A percentile compares a stretch with the other conserved stretches of the same genome.
Evolutionary conservation across 2,113 vertebrate genomes (phyloP).

Genomic region (Syngnathoides biaculeatus): DNA sequence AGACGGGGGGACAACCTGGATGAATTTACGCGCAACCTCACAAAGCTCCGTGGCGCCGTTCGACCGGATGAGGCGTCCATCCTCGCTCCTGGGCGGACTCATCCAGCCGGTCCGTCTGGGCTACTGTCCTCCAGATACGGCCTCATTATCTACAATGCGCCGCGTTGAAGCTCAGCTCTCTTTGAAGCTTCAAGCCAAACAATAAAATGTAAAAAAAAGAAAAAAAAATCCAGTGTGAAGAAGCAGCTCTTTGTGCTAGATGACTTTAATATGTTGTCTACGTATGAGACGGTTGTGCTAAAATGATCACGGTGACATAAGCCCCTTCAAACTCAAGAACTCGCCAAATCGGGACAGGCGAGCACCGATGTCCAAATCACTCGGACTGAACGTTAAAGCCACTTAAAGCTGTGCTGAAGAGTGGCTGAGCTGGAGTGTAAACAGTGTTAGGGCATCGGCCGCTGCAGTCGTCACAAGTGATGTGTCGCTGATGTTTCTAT

Average conservation of each 20-base stretch:
- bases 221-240: conserved; percentile 6
- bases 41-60: conserved; percentile 31
- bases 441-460: background rate
- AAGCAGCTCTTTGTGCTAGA: conserved; percentile 20
- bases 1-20: conserved; percentile 62
- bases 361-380: background rate
- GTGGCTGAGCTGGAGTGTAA: conserved; percentile 1
- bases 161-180: conserved; percentile 39
- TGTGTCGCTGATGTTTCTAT: conserved; percentile 1
- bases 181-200: conserved; percentile 45
- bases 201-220: conserved; percentile 33
- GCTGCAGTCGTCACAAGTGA: background rate
- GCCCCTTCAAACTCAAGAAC: conserved; percentile 6
- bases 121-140: conserved; percentile 50
- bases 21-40: conserved; percentile 48
- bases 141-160: conserved; percentile 61
- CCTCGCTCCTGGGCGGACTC: conserved; percentile 20
- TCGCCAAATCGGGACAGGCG: background rate
- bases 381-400: conserved; percentile 1
- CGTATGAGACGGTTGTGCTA: background rate
- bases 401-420: conserved; percentile 2
- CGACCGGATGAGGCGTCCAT: conserved; percentile 37
- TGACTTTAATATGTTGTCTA: conserved; percentile 25
- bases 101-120: conserved; percentile 20
- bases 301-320: conserved; percentile 2